Evolutionary conservation across 2,888 invertebrate genomes (phyloP).

Genomic region (Eilema griseolum): DNA sequence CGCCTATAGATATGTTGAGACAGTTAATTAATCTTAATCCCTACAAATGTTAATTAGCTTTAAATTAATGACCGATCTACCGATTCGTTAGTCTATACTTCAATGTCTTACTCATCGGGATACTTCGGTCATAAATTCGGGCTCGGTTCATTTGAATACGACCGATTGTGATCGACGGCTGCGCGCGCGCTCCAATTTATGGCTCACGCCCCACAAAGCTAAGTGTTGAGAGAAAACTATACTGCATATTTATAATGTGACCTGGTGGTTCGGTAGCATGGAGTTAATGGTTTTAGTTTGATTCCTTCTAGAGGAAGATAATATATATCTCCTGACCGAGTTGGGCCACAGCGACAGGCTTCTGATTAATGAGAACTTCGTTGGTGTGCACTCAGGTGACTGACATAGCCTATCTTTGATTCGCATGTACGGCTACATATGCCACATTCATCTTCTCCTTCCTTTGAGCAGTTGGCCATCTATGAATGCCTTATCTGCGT

Average conservation of each 20-base stretch:
- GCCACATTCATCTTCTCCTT: too few relatives aligned
- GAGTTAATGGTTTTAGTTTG: not conserved
- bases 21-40: slow-evolving; percentile 11
- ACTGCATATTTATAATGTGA: slow-evolving; percentile 17
- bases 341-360: too few relatives aligned
- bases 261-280: slow-evolving; percentile 14
- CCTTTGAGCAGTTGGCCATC: too few relatives aligned
- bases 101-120: slow-evolving; percentile 79
- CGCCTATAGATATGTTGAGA: not conserved
- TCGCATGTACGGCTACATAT: too few relatives aligned
- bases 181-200: slow-evolving; percentile 66
- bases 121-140: slow-evolving; percentile 77
- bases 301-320: not conserved
- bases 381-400: too few relatives aligned
- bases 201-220: slow-evolving; percentile 55
- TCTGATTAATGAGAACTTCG: too few relatives aligned
- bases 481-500: too few relatives aligned
- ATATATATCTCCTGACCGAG: too few relatives aligned
- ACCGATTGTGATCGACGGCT: slow-evolving; percentile 81
- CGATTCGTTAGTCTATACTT: slow-evolving; percentile 44
- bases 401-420: too few relatives aligned
- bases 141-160: slow-evolving; percentile 81
- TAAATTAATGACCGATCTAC: slow-evolving; percentile 30
- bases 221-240: slow-evolving; percentile 41
- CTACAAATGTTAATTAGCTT: slow-evolving; percentile 11